Evolutionary conservation across 2,888 invertebrate species (phyloP), one percentile per base, ranked within the genome.

Genomic region (Mamestra brassicae): DNA sequence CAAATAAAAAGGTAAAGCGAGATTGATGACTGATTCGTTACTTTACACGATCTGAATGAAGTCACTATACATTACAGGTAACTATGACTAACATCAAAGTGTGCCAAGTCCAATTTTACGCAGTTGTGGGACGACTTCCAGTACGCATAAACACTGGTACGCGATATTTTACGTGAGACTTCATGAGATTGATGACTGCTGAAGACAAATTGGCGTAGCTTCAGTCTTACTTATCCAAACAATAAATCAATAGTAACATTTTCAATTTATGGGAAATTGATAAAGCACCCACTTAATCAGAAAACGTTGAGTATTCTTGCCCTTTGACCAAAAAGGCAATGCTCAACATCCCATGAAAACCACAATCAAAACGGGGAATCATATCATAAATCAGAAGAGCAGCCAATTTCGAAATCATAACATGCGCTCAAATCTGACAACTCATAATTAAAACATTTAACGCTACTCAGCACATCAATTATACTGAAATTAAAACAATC

Each of bases 91-190:
- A 89, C 70, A 71, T 58, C 10, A 61, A 88, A 84, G 76, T 86
- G 90, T 90, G 91, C 91, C 91, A 91, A 91, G 90, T 86, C 87
- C 89, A 89, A 86, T 86, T 85, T 86, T 89, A 88, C 90, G 85
- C 84, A 80, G 85, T 70, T 76, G 82, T 80, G 77, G 68, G 72
- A 81, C 58, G 81, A 57, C 60, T 64, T 76, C 72, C 82, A 84
- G 76, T 72, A 84, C 66, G 57, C 55, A 72, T 58, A 57, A 76
- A 72, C 54, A 66, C 38, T 7, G 63, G 26, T 45, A 66, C 47
- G 63, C n/a, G 50, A 80, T 57, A 80, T 72, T 71, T 66, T 54
- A 70, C 60, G 47, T 60, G 52, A 54, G 45, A 11, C n/a, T 64
- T 75, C 47, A 45, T 58, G 45, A 62, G 50, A 73, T 69, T 13